phyloP scores from a whole-genome alignment of 2,797 vertebrate genomes.

The Monodelphis domestica region DNA sequence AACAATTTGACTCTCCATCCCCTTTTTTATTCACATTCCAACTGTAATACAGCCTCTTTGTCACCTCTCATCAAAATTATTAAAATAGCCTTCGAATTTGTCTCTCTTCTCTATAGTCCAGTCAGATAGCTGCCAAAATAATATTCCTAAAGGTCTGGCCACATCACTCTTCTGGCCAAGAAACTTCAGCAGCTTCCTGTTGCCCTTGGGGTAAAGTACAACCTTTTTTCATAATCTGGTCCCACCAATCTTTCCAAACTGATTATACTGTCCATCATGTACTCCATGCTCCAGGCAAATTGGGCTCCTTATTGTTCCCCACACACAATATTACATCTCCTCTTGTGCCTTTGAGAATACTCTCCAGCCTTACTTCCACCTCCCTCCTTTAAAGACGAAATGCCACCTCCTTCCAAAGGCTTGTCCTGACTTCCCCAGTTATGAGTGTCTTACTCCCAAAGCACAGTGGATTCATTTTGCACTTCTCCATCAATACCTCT shows the following conservation, averaged over 20 bases:
- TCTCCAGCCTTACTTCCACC: background rate
- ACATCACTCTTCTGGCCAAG: background rate
- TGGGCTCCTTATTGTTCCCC: background rate
- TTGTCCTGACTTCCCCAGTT: background rate
- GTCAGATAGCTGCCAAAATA: background rate
- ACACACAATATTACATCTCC: background rate
- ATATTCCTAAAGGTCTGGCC: background rate
- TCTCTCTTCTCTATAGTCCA: background rate
- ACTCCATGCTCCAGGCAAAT: background rate
- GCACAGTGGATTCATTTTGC: background rate
- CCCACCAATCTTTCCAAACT: background rate
- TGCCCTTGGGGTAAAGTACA: background rate
- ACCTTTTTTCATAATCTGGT: background rate
- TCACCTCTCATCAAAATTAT: background rate
- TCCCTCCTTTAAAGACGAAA: background rate
- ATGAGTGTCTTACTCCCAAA: background rate
- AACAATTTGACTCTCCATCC: background rate
- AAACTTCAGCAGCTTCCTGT: background rate
- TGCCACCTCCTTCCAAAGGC: background rate
- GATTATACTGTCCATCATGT: background rate
- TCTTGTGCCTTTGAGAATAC: background rate
- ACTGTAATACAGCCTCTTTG: background rate
- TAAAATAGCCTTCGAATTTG: background rate
- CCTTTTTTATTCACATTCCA: background rate
- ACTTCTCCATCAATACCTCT: background rate